Conservation (phyloP, 2,888 invertebrate species). For the Ephialtes manifestator region DNA sequence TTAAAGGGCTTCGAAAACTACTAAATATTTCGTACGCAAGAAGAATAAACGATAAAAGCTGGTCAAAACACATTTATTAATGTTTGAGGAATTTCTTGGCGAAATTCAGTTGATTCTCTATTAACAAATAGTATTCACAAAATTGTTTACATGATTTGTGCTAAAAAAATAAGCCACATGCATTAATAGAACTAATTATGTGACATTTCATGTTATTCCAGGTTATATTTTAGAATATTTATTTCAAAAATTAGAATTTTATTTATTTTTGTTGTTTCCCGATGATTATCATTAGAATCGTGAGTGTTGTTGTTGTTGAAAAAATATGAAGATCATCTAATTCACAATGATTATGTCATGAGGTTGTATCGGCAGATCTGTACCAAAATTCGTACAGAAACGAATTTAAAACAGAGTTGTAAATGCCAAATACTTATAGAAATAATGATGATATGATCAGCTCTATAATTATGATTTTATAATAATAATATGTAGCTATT, state of each 20-base stretch:
- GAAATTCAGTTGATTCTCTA: slow-evolving; percentile 45
- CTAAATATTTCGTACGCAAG: background rate
- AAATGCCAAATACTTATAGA: too few species aligned
- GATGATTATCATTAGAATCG: slow-evolving; percentile 10
- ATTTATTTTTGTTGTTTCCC: background rate
- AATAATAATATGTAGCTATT: too few species aligned
- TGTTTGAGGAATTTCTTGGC: slow-evolving; percentile 29
- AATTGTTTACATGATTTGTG: slow-evolving; percentile 63
- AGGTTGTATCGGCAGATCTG: slow-evolving; percentile 3
- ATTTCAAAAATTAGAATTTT: slow-evolving; percentile 31
- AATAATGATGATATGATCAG: too few species aligned
- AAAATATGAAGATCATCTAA: background rate
- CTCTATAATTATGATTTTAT: too few species aligned
- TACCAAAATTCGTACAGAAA: background rate
- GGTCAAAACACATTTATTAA: slow-evolving; percentile 39
- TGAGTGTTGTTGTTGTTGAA: background rate
- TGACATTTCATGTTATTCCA: slow-evolving; percentile 35
- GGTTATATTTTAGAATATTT: slow-evolving; percentile 36
- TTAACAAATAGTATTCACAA: slow-evolving; percentile 65
- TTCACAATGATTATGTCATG: slow-evolving; percentile 21
- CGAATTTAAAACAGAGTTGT: too few species aligned
- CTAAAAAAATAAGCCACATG: slow-evolving; percentile 68
- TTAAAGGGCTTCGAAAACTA: background rate
- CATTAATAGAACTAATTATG: slow-evolving; percentile 55
- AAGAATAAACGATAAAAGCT: background rate